Evolutionary conservation across 2,888 invertebrate species (phyloP).

Genomic region (Zaprionus bogoriensis): DNA sequence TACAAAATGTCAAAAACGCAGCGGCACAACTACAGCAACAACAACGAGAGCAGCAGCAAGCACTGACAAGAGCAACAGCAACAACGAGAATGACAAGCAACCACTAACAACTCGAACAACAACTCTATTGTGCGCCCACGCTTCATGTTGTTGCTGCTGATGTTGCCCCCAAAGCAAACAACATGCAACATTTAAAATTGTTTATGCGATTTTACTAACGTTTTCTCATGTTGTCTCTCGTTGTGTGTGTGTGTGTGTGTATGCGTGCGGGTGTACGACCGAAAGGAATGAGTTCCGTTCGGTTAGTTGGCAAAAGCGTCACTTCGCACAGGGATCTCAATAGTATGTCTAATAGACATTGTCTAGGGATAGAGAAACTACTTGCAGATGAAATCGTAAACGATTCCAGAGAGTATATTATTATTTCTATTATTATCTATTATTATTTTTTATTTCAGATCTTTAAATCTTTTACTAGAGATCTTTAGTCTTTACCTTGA

Average conservation of each 20-base stretch:
- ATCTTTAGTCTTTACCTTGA: too few species aligned
- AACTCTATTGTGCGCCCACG: conserved; percentile 74
- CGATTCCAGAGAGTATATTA: too few species aligned
- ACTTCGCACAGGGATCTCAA: too few species aligned
- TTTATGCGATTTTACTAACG: conserved; percentile 52
- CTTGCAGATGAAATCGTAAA: too few species aligned
- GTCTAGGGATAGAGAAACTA: too few species aligned
- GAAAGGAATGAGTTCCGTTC: not conserved
- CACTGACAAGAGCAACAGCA: conserved; percentile 32
- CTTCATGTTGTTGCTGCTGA: conserved; percentile 28
- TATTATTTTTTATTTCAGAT: too few species aligned
- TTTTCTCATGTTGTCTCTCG: conserved; percentile 44
- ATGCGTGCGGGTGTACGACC: too few species aligned
- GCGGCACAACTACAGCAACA: conserved; percentile 50
- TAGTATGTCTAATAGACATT: too few species aligned
- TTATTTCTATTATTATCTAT: too few species aligned
- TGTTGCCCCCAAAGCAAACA: conserved; percentile 48
- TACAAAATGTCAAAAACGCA: conserved; percentile 74
- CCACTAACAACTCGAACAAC: conserved; percentile 58
- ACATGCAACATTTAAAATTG: conserved; percentile 57
- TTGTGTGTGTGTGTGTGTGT: too few species aligned
- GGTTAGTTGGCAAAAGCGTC: too few species aligned
- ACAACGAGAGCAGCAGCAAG: conserved; percentile 27
- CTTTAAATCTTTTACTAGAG: too few species aligned
- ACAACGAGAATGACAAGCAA: conserved; percentile 57